Conservation (phyloP, 2,113 vertebrate genomes). For the Hydropotes inermis region DNA sequence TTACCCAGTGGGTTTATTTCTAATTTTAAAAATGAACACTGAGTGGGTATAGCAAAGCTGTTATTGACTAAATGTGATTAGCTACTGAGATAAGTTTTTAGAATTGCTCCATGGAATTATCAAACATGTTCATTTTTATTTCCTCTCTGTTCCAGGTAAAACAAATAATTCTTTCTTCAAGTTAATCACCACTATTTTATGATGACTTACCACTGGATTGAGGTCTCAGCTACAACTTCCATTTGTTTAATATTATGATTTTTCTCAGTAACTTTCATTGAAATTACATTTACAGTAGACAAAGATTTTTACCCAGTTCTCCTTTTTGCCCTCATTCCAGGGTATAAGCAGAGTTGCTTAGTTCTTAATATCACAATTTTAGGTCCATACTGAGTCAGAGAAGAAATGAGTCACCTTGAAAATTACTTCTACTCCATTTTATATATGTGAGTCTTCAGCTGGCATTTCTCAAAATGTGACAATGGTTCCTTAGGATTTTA, state of each 20-base stretch:
- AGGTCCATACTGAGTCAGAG: neutral
- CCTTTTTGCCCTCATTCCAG: neutral
- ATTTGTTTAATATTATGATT: conserved; percentile 1
- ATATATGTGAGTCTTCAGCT: neutral
- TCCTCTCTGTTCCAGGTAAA: neutral
- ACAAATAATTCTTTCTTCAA: neutral
- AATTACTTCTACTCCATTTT: neutral
- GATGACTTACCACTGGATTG: neutral
- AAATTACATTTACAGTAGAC: neutral
- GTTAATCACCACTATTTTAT: conserved; percentile 17
- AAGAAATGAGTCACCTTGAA: neutral
- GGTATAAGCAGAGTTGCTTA: neutral
- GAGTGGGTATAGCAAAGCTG: neutral
- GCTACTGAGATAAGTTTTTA: neutral
- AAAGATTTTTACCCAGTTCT: neutral
- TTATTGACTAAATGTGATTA: neutral
- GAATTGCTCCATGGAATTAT: neutral
- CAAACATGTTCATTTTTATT: neutral
- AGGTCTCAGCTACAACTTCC: neutral
- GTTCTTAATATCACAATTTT: neutral
- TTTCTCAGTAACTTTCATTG: conserved; percentile 27
- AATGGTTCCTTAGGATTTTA: neutral
- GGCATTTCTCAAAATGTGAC: neutral
- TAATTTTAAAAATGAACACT: conserved; percentile 24
- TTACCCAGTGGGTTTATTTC: neutral